Conservation (phyloP, 2,113 vertebrate species). For the Pitta sordida region DNA sequence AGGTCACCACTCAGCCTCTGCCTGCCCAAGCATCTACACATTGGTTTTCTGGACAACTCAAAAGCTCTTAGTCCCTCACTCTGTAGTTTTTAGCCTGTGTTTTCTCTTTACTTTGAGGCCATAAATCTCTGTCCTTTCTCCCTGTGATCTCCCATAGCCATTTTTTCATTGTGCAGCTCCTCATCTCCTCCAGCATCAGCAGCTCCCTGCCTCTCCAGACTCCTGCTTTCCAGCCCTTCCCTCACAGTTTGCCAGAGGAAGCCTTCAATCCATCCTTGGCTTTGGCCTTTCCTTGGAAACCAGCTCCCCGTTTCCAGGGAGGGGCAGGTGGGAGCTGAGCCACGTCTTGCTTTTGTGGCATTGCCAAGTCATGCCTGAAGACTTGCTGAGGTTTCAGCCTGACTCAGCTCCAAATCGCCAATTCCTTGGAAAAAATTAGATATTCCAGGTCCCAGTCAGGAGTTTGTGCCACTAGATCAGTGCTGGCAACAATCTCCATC, state of each 20-base stretch:
- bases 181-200: neutral
- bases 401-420: neutral
- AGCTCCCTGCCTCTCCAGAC: neutral
- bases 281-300: neutral
- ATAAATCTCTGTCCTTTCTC: neutral
- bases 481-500: neutral
- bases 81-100: neutral
- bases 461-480: neutral
- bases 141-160: fast-evolving
- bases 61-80: neutral
- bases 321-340: neutral
- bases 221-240: neutral
- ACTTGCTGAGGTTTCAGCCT: neutral
- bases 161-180: neutral
- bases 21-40: neutral
- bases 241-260: neutral
- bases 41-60: neutral
- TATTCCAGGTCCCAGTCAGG: neutral
- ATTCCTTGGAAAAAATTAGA: neutral
- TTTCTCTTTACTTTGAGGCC: neutral
- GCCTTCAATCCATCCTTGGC: neutral
- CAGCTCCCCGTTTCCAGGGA: neutral
- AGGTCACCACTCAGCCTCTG: neutral
- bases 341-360: neutral
- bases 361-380: fast-evolving